Percentiles rank a stretch among this genome's conserved stretches.
These are phyloP conservation scores for Yasuhikotakia modesta DNA, from an alignment of 2,797 vertebrate genomes.

Conservation along the genomic window DNA sequence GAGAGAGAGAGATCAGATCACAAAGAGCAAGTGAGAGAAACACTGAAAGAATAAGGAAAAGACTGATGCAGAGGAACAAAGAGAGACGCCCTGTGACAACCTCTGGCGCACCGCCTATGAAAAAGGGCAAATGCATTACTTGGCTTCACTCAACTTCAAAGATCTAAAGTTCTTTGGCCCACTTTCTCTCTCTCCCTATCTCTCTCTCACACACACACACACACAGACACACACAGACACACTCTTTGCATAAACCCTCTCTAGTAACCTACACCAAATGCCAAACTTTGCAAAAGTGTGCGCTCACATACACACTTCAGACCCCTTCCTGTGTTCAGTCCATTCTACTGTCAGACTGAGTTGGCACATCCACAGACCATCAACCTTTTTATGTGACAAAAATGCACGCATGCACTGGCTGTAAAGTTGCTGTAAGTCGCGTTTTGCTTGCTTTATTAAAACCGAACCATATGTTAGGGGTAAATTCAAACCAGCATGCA, in stretches of 20 bases:
- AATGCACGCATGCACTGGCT: too few species aligned
- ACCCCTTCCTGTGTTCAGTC: neutral
- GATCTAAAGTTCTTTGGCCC: slow-evolving; percentile 62
- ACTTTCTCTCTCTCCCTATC: slow-evolving; percentile 18
- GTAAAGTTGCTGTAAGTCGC: neutral
- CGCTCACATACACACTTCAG: slow-evolving; percentile 56
- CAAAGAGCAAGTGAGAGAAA: slow-evolving; percentile 12
- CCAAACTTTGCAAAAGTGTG: slow-evolving; percentile 59
- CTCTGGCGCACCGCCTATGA: slow-evolving; percentile 8
- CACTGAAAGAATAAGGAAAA: slow-evolving; percentile 20
- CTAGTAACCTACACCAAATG: slow-evolving; percentile 39
- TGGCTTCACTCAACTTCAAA: slow-evolving; percentile 59
- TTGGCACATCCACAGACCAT: too few species aligned
- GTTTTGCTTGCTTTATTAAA: neutral
- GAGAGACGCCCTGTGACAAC: slow-evolving; percentile 13
- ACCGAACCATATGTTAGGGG: too few species aligned
- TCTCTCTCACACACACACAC: neutral
- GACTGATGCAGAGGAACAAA: slow-evolving; percentile 20
- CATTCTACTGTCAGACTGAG: neutral
- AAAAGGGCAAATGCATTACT: slow-evolving; percentile 41
- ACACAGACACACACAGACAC: neutral
- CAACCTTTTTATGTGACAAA: too few species aligned
- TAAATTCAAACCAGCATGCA: too few species aligned
- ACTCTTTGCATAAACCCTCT: neutral
- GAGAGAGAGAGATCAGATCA: slow-evolving; percentile 20